Evolutionary conservation across 2,113 vertebrate genomes (phyloP).

Genomic region (Festucalex cinctus): DNA sequence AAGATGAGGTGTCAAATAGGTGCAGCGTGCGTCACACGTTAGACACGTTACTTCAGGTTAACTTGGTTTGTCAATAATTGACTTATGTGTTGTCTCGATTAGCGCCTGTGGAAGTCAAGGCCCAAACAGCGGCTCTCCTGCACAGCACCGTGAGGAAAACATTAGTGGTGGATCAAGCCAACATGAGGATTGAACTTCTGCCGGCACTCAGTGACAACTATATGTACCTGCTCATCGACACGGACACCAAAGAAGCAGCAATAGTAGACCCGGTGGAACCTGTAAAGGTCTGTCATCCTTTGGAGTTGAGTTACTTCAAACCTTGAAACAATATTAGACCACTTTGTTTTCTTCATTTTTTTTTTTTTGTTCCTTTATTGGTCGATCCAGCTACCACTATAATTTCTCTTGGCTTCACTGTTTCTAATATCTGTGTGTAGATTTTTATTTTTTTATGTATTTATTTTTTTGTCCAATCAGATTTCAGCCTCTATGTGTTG

Average conservation of each 20-base stretch:
- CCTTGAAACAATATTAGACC: too few species aligned
- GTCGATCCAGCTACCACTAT: too few species aligned
- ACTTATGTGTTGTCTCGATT: not conserved
- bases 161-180: constrained; percentile 63
- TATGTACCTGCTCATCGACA: constrained; percentile 96
- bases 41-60: not conserved
- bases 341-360: too few species aligned
- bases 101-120: constrained; percentile 72
- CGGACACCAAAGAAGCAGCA: constrained; percentile 85
- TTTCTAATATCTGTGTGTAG: too few species aligned
- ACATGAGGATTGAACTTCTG: constrained; percentile 89
- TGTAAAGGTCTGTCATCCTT: constrained; percentile 75
- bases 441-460: too few species aligned
- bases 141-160: constrained; percentile 68
- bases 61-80: not conserved
- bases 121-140: constrained; percentile 54
- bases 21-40: not conserved
- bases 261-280: constrained; percentile 93
- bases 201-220: constrained; percentile 96
- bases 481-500: too few species aligned
- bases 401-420: too few species aligned
- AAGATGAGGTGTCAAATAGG: not conserved
- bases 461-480: too few species aligned
- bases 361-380: too few species aligned
- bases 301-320: too few species aligned